Evolutionary conservation across 1,140 invertebrate genomes (phyloP), one percentile per base, ranked within the genome.

Genomic region (Eubasilissa regina): DNA sequence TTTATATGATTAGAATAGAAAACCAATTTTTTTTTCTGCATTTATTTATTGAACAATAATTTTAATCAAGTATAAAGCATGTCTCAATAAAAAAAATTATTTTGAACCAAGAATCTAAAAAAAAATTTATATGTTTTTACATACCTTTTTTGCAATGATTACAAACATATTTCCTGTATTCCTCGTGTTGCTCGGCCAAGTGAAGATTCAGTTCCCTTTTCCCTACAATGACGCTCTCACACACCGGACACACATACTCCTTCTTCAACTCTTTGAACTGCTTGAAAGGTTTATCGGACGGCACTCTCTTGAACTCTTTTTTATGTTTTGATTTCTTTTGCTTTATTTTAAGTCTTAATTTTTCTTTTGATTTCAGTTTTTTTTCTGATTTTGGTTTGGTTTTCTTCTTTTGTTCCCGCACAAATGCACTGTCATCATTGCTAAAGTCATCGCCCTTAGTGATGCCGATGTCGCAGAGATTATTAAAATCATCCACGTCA

Each of bases 151-250:
- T 68, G 45, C 81, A 83, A 73, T 77, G 56, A 8, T 17, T 9
- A 17, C 81, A 83, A 19, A 78, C 48, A 62, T 78, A 83, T 62
- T 83, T 83, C 64, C 75, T 78, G 19, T 78, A 78, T 4, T 81
- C 77, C 7, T 66, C 62, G 35, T 82, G 78, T 43, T 80, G 62
- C 19, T 82, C 77, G 6, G 64, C 15, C 12, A 82, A n/a, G 66
- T 79, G 78, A 4, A 19, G 7, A 44, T 74, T 82, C 13, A 77
- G 43, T 58, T 44, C 53, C 15, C 43, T 47, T 70, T 82, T 82
- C 8, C 66, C 75, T 19, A 66, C 15, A 19, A 80, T 76, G 13
- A 45, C 58, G 0, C 60, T 47, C 35, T 79, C 45, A 19, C 75
- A 78, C 15, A 78, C 77, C 8, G 78, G 75, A 48, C 78, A 80